Evolutionary conservation across 2,797 vertebrate genomes (phyloP), one percentile per base, ranked within the genome.

Genomic region (Galaxias olidus): DNA sequence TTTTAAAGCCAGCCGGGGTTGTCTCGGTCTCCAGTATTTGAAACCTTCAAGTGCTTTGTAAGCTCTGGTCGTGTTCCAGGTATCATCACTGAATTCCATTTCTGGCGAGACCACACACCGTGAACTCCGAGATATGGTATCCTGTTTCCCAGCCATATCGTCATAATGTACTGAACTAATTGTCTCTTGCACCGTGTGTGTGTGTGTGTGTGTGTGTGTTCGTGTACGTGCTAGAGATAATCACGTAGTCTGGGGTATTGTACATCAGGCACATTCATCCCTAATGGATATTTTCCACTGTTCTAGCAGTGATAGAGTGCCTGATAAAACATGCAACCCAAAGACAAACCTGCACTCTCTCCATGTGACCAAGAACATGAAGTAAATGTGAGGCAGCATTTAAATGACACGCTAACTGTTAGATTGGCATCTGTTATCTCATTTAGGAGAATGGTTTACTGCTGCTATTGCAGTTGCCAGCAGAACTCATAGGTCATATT

Each of bases 301-400:
- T 52, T 45, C 40, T 60, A 15, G 54, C 67, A 42, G 57, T 10
- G 71, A 80, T 63, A 63, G 61, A 74, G 69, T 71, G 62, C 53
- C 55, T 66, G 78, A 79, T 75, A 74, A 76, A 64, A 45, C 52
- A 42, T 10, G 69, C 73, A 58, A 5, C 12, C 45, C 57, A 68
- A 63, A 19, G 12, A 61, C 14, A 0, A 72, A 71, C 53, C 5
- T 19, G 15, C 11, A 0, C 30, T 69, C 52, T 69, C 52, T 66
- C 68, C 7, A 10, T 10, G 43, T 14, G 44, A 14, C 61, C 70
- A 13, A 12, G n/a, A 10, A 1, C 13, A 13, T 4, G 10, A 12
- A 30, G 1, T 14, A 12, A 55, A 30, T 55, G 53, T 4, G 9
- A 12, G 12, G 19, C 12, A n/a, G 20, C n/a, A 53, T 53, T 10